phyloP scores from a whole-genome alignment of 2,888 invertebrate genomes.

The Lycia hirtaria region DNA sequence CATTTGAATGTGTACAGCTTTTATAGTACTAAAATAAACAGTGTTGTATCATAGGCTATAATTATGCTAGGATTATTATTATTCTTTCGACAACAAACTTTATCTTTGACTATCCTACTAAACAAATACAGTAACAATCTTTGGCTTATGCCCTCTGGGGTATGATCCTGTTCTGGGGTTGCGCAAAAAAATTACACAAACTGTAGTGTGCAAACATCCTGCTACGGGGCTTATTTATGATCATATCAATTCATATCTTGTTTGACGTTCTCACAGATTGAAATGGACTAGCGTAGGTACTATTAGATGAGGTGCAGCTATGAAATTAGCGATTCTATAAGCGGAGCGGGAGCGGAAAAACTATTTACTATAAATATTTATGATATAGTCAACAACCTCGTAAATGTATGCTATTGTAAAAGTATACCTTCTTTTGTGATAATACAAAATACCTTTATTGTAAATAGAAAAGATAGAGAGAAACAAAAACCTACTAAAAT shows the following conservation, averaged over 20 bases:
- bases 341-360: conserved; percentile 27
- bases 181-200: conserved; percentile 51
- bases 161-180: conserved; percentile 36
- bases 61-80: no score
- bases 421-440: no score
- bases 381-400: no score
- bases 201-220: conserved; percentile 65
- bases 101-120: background rate
- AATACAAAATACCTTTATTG: no score
- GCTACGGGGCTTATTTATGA: conserved; percentile 52
- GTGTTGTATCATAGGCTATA: no score
- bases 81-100: background rate
- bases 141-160: no score
- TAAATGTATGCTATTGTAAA: no score
- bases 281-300: conserved; percentile 31
- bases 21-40: no score
- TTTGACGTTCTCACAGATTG: conserved; percentile 78
- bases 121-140: conserved; percentile 48
- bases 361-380: no score
- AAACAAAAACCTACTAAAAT: no score
- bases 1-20: no score
- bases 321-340: conserved; percentile 44
- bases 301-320: conserved; percentile 36
- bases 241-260: conserved; percentile 75
- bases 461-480: no score